Evolutionary conservation across 2,797 vertebrate species (phyloP), one percentile per base, ranked within the genome.

Genomic region (Ptychadena robeensis): DNA sequence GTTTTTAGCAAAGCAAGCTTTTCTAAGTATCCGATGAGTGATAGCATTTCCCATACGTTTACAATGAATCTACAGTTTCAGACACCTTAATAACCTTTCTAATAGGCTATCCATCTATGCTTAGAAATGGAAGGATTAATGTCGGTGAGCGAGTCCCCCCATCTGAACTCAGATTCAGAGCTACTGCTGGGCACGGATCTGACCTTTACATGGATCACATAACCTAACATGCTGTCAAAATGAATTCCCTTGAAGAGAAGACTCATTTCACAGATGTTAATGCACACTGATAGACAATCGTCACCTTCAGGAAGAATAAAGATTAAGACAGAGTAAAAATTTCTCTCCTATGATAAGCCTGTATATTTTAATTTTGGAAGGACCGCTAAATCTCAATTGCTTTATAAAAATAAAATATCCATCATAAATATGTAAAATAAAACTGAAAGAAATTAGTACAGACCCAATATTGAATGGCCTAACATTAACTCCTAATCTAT

Each of bases 201-300:
- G 83, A 85, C 71, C 73, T 85, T 85, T 80, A 31, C 71, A 71
- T 59, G 65, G 71, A 70, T 85, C 78, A 85, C 68, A 80, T 38
- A 64, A 37, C 66, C 65, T 63, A 22, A 38, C 34, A 75, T 69
- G 44, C 27, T 75, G 44, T 70, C 66, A 30, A 28, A 25, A 63
- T 63, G 44, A 69, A 70, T 74, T 68, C 31, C 14, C n/a, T 38
- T 18, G 25, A 78, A 71, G 66, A 44, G 65, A 73, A 38, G 22
- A 73, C 61, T 82, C 34, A 63, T 80, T 68, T 61, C 53, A 38
- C 12, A 64, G 82, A 74, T 79, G 70, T 31, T 65, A 66, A 79
- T 83, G 38, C n/a, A 48, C 70, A 83, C 78, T 44, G 69, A 72
- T 65, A 65, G 44, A 38, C 53, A 40, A 57, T 38, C 66, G 9